Percentiles rank a stretch among this genome's conserved stretches.
Evolutionary conservation across 2,113 vertebrate species (phyloP).

Genomic region (Lepisosteus oculatus): DNA sequence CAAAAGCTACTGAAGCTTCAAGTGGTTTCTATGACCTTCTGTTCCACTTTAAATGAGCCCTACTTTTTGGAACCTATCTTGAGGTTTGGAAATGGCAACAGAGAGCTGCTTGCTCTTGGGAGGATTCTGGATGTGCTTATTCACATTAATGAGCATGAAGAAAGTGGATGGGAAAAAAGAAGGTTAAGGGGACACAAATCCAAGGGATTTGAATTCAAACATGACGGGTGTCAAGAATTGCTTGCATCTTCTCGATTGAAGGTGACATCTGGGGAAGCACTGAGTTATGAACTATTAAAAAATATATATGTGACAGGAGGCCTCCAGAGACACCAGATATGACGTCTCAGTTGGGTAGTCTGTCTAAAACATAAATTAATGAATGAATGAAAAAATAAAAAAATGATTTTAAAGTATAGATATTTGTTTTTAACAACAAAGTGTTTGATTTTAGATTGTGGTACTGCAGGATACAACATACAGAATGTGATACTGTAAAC

Average conservation of each 20-base stretch:
- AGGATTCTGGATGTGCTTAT: background rate
- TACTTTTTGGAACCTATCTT: background rate
- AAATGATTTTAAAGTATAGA: slow-evolving; percentile 46
- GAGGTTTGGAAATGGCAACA: background rate
- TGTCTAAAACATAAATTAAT: slow-evolving; percentile 55
- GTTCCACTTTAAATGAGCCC: slow-evolving; percentile 9
- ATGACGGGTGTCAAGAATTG: slow-evolving; percentile 46
- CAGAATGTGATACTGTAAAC: too few species aligned
- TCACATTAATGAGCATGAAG: slow-evolving; percentile 12
- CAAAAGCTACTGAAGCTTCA: background rate
- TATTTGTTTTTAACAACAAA: too few species aligned
- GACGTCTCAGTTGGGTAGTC: slow-evolving; percentile 49
- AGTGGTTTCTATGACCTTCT: slow-evolving; percentile 8
- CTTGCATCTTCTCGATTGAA: slow-evolving; percentile 49
- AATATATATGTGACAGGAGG: slow-evolving; percentile 66
- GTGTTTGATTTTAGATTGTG: too few species aligned
- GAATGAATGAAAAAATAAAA: slow-evolving; percentile 46
- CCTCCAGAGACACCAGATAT: slow-evolving; percentile 49
- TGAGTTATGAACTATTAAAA: slow-evolving; percentile 64
- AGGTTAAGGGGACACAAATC: slow-evolving; percentile 29
- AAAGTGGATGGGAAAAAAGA: slow-evolving; percentile 7
- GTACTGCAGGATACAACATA: too few species aligned
- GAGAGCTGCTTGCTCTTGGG: slow-evolving; percentile 1
- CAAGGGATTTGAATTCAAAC: slow-evolving; percentile 41
- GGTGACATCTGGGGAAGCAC: slow-evolving; percentile 46